A percentile compares a stretch with the other conserved stretches of the same genome.
phyloP scores from a whole-genome alignment of 2,113 vertebrate species.

The Lagenorhynchus albirostris region DNA sequence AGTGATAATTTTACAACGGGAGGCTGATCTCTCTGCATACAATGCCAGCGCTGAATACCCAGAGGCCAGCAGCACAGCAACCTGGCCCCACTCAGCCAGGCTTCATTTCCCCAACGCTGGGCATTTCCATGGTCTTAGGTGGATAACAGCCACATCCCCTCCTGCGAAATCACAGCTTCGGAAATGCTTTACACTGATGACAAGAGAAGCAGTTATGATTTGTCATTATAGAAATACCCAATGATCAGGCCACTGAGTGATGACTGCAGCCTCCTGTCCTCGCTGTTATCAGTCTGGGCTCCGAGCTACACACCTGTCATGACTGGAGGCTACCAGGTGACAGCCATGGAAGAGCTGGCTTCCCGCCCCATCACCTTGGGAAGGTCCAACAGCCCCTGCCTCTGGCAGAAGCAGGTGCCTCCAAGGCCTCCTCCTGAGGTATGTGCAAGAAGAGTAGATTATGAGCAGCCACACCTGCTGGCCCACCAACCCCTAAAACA shows the following conservation, averaged over 20 bases:
- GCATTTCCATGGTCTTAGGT: constrained; percentile 42
- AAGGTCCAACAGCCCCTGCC: background rate
- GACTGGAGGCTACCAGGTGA: background rate
- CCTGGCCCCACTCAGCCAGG: background rate
- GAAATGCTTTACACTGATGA: constrained; percentile 35
- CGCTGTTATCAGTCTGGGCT: background rate
- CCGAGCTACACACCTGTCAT: background rate
- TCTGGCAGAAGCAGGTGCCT: background rate
- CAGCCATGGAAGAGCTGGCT: background rate
- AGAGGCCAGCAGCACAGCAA: background rate
- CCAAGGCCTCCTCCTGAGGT: background rate
- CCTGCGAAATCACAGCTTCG: constrained; percentile 10
- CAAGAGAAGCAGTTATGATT: constrained; percentile 51
- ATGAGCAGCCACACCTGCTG: background rate
- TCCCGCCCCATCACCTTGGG: too few relatives aligned
- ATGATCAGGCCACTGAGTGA: constrained; percentile 46
- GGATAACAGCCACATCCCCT: background rate
- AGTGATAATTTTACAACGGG: constrained; percentile 11
- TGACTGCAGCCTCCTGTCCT: background rate
- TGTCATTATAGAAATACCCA: constrained; percentile 59
- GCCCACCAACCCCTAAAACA: background rate
- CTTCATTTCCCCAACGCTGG: background rate
- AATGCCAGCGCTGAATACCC: background rate
- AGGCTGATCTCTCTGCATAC: background rate
- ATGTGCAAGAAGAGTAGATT: background rate